Percentiles rank a stretch among this genome's conserved stretches.
Evolutionary conservation across 2,888 invertebrate genomes (phyloP).

Genomic region (Plebejus melissa): DNA sequence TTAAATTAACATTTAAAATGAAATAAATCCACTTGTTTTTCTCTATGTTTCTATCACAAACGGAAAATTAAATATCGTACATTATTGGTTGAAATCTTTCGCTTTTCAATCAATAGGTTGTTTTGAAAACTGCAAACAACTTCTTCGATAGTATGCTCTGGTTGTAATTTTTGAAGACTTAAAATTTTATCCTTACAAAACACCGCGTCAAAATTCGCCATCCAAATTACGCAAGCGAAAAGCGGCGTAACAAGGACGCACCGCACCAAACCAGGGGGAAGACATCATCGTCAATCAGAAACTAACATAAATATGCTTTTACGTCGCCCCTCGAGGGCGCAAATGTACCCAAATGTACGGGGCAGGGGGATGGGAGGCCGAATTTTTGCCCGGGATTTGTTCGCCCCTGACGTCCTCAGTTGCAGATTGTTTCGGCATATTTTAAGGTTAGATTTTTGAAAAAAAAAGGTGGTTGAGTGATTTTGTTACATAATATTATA

Average conservation of each 20-base stretch:
- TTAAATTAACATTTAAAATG: too few relatives aligned
- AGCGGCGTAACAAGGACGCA: conserved; percentile 43
- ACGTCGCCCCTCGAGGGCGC: conserved; percentile 37
- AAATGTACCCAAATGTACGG: conserved; percentile 37
- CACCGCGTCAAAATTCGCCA: not conserved
- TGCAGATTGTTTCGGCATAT: not conserved
- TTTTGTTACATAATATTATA: too few relatives aligned
- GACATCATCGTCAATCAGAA: conserved; percentile 68
- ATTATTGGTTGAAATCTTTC: too few relatives aligned
- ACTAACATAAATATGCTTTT: conserved; percentile 76
- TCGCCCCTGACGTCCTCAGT: not conserved
- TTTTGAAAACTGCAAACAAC: too few relatives aligned
- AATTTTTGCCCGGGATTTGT: conserved; percentile 44
- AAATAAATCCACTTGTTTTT: too few relatives aligned
- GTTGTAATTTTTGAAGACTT: not conserved
- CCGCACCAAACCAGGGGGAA: conserved; percentile 53
- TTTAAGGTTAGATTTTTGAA: not conserved
- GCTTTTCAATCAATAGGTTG: too few relatives aligned
- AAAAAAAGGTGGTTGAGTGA: not conserved
- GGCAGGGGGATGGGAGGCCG: conserved; percentile 43
- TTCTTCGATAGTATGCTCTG: too few relatives aligned
- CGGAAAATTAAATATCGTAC: too few relatives aligned
- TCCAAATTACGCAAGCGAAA: conserved; percentile 26
- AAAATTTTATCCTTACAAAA: not conserved
- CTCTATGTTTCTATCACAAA: too few relatives aligned